Percentiles rank a stretch among this genome's conserved stretches.
Evolutionary conservation across 2,113 vertebrate genomes (phyloP).

Genomic region (Synodontis membranacea): DNA sequence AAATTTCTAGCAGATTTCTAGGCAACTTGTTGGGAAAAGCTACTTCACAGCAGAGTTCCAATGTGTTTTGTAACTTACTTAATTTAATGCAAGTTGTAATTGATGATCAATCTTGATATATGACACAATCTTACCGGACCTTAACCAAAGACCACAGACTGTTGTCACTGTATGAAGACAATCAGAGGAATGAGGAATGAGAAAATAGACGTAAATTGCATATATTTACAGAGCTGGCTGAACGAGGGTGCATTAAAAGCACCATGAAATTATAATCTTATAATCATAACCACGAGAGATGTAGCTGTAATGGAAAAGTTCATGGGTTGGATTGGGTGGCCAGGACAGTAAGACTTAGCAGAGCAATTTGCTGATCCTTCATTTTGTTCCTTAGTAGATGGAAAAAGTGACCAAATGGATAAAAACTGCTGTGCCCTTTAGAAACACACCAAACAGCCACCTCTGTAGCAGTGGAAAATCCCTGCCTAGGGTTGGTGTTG

Average conservation of each 20-base stretch:
- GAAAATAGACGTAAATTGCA: neutral
- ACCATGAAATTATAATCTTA: constrained; percentile 46
- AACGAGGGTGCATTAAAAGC: constrained; percentile 25
- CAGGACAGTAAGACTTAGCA: constrained; percentile 33
- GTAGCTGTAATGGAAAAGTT: constrained; percentile 37
- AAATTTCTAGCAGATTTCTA: neutral
- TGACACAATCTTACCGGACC: neutral
- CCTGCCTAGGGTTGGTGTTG: neutral
- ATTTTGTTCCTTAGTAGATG: constrained; percentile 33
- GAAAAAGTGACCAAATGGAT: constrained; percentile 58
- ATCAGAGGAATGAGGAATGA: constrained; percentile 11
- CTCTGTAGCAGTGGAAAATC: neutral
- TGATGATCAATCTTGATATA: neutral
- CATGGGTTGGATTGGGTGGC: neutral
- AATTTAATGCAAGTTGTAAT: neutral
- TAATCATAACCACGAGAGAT: constrained; percentile 32
- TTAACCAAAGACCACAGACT: neutral
- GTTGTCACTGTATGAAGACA: neutral
- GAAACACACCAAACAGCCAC: constrained; percentile 2
- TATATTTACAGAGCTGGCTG: constrained; percentile 33
- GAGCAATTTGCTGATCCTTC: constrained; percentile 19
- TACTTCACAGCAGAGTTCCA: neutral
- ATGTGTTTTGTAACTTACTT: neutral
- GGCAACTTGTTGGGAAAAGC: neutral
- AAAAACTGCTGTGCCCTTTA: constrained; percentile 23